Evolutionary conservation across 2,113 vertebrate genomes (phyloP).

Genomic region (Halcyon senegalensis): DNA sequence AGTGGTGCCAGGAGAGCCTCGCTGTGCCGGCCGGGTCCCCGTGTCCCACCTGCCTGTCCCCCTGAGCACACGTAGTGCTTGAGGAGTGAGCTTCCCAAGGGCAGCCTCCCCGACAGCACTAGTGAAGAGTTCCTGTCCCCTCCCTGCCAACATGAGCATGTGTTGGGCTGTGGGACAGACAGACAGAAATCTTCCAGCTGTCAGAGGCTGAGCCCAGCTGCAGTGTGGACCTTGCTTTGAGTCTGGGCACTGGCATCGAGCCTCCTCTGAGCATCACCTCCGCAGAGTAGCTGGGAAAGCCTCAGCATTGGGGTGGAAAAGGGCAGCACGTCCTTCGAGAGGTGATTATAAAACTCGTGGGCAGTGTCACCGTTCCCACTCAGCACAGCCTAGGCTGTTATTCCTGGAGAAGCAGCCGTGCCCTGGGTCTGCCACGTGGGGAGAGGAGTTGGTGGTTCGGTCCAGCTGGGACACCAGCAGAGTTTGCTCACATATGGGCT

Average conservation of each 20-base stretch:
- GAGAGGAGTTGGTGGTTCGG: not conserved
- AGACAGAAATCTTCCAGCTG: not conserved
- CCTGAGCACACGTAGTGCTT: not conserved
- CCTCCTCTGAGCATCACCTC: not conserved
- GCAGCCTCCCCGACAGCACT: not conserved
- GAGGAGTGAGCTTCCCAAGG: not conserved
- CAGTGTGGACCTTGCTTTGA: not conserved
- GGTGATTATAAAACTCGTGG: not conserved
- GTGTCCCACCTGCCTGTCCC: not conserved
- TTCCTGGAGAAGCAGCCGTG: not conserved
- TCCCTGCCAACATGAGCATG: fast-evolving
- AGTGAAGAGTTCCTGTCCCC: not conserved
- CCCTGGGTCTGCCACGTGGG: not conserved
- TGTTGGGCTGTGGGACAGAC: not conserved
- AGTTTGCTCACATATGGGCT: not conserved
- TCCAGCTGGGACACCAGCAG: not conserved
- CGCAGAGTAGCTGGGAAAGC: fast-evolving
- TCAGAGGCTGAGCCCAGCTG: not conserved
- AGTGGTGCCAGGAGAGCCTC: fast-evolving
- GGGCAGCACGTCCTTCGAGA: not conserved
- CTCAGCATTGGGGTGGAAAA: fast-evolving
- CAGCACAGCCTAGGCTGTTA: not conserved
- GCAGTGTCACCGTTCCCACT: fast-evolving
- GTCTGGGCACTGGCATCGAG: fast-evolving
- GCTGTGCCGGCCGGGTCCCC: not conserved